phyloP scores from a whole-genome alignment of 2,888 invertebrate genomes.

The Hofmannophila pseudospretella region DNA sequence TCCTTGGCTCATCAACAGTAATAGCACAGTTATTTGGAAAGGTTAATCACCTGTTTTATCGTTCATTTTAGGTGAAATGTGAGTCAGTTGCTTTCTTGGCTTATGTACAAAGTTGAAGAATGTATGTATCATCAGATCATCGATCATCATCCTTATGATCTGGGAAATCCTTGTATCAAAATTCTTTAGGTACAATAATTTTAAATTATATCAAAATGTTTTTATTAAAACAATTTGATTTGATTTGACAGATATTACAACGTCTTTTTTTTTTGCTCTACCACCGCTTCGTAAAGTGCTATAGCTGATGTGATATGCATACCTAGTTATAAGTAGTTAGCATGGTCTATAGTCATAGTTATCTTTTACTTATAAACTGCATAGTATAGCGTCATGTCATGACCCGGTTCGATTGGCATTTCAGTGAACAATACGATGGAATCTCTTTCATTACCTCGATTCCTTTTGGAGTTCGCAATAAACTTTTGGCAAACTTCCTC shows the following conservation, averaged over 20 bases:
- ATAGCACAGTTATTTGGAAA: constrained; percentile 12
- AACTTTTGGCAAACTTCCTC: not conserved
- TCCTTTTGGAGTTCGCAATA: not conserved
- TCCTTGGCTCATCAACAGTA: constrained; percentile 29
- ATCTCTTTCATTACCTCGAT: not conserved
- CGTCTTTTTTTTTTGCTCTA: no score
- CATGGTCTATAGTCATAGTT: no score
- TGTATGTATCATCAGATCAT: no score
- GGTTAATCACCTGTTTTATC: constrained; percentile 13
- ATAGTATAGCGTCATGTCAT: not conserved
- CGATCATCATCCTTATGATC: no score
- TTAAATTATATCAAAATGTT: no score
- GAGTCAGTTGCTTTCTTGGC: not conserved
- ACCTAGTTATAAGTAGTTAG: no score
- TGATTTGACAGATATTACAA: no score
- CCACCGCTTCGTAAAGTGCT: no score
- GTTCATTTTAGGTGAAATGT: constrained; percentile 2
- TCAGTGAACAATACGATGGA: not conserved
- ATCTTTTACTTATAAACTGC: not conserved
- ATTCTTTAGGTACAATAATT: no score
- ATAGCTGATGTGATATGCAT: no score
- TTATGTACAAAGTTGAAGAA: not conserved
- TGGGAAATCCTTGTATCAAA: no score
- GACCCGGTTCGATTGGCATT: not conserved
- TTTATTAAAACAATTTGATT: no score